phyloP scores from a whole-genome alignment of 2,888 invertebrate species.

The Oegoconia quadripuncta region DNA sequence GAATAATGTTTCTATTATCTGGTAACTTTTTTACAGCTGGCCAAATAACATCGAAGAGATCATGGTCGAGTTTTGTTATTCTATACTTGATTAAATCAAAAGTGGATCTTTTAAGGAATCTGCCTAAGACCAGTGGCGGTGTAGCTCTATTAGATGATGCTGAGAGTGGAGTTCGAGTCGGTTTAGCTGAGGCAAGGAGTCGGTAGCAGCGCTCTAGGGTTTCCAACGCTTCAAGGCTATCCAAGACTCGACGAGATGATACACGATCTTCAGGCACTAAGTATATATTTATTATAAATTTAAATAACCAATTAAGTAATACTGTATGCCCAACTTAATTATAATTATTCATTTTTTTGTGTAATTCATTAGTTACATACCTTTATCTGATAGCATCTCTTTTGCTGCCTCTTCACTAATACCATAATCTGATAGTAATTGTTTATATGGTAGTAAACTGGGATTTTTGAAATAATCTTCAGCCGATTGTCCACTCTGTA shows the following conservation, averaged over 20 bases:
- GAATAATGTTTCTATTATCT: conserved; percentile 71
- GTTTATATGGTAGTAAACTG: conserved; percentile 83
- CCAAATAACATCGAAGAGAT: conserved; percentile 92
- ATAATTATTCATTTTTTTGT: neutral
- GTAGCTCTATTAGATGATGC: conserved; percentile 78
- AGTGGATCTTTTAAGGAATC: conserved; percentile 85
- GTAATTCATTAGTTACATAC: conserved; percentile 62
- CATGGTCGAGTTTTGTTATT: conserved; percentile 90
- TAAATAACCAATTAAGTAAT: neutral
- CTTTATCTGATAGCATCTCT: conserved; percentile 88
- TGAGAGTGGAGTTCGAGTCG: conserved; percentile 76
- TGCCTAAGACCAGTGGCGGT: conserved; percentile 81
- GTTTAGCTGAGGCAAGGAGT: conserved; percentile 82
- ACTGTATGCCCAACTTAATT: no score
- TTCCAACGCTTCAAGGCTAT: conserved; percentile 83
- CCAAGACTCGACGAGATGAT: conserved; percentile 85
- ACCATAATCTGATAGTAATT: conserved; percentile 84
- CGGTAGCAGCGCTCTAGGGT: conserved; percentile 88
- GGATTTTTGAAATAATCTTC: conserved; percentile 87
- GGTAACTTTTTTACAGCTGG: conserved; percentile 91
- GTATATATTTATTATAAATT: conserved; percentile 20
- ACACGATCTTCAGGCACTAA: conserved; percentile 87
- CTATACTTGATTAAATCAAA: conserved; percentile 87
- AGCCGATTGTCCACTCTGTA: conserved; percentile 86
- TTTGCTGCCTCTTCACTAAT: conserved; percentile 82